Base-by-base conservation (phyloP, 2,797 vertebrate species). In the Odontamblyopus lacepedii region DNA sequence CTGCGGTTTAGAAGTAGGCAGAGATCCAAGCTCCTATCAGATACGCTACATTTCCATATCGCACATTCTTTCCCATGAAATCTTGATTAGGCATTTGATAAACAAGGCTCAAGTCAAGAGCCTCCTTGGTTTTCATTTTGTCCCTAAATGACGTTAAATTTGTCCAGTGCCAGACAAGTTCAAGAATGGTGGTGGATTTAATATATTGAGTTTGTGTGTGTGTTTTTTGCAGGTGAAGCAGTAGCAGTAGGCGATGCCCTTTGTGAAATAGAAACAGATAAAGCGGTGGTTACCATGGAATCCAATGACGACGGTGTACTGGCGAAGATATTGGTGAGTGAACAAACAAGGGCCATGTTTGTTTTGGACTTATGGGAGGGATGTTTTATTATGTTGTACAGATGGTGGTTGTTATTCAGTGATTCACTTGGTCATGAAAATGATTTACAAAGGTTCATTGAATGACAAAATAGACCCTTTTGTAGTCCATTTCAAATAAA, bases 211-310 rank as follows among this genome's bases (percentile, higher is more conserved):
- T 50, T 5, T n/a, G 18, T 53, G 15, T 67, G 41, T 56, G 60
- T 74, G 2, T 78, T 75, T 26, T 90, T 91, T 87, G 13, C 90
- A 99, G 97, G 98, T 88, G 97, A 99, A 69, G 72, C 81, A 0
- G 97, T 99, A 82, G 95, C 88, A 71, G 90, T 83, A 63, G 98
- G 97, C 16, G 98, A 99, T 81, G 95, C 95, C 0, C 85, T 98
- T 59, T 99, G 98, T 88, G 97, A 99, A 85, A 99, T 99, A 48
- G 97, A 99, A 94, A 99, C 98, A 0, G 97, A 99, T 92, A 99
- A 99, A 88, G 98, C 97, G 0, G 96, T 99, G 83, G 89, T 99
- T 83, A 96, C 95, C 81, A 88, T 99, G 96, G 98, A 99, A 65
- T 95, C 97, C n/a, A 98, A 79, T 63, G 97, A 99, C 0, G 97